phyloP scores from a whole-genome alignment of 1,140 invertebrate species.

The Rhysida immarginata region DNA sequence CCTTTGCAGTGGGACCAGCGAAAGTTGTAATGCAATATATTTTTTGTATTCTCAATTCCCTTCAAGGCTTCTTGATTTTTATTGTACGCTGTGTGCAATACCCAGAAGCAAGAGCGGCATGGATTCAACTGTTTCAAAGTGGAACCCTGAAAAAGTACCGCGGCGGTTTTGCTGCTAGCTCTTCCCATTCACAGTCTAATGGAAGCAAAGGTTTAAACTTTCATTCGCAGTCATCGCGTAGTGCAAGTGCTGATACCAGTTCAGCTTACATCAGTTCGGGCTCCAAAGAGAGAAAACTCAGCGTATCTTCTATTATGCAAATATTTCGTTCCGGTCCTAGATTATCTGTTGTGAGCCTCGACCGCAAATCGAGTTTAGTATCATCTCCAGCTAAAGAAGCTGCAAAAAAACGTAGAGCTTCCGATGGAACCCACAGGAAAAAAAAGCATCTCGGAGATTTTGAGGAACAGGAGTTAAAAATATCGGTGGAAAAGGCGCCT shows the following conservation, averaged over 20 bases:
- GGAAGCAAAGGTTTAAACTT: neutral
- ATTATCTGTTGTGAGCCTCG: too few relatives aligned
- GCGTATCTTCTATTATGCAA: neutral
- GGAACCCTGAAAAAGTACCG: constrained; percentile 6
- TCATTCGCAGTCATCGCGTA: neutral
- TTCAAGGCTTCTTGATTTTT: constrained; percentile 31
- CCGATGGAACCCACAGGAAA: too few relatives aligned
- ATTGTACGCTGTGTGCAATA: constrained; percentile 35
- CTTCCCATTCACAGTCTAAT: constrained; percentile 3
- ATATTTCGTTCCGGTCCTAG: neutral
- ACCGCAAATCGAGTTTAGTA: too few relatives aligned
- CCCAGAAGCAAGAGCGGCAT: constrained; percentile 33
- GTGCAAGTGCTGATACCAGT: neutral
- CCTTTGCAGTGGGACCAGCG: constrained; percentile 25
- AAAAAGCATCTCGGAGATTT: too few relatives aligned
- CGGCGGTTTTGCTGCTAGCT: neutral
- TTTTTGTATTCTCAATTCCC: constrained; percentile 28
- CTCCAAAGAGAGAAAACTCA: neutral
- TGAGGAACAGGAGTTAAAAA: too few relatives aligned
- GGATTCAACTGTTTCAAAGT: constrained; percentile 23
- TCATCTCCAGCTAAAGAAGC: too few relatives aligned
- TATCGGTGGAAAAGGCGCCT: too few relatives aligned
- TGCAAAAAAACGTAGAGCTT: too few relatives aligned
- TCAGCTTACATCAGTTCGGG: neutral
- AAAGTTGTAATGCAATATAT: constrained; percentile 27